Base-by-base conservation (phyloP, 35 echinoderm and acorn worm genomes). In the Apostichopus parvimensis region DNA sequence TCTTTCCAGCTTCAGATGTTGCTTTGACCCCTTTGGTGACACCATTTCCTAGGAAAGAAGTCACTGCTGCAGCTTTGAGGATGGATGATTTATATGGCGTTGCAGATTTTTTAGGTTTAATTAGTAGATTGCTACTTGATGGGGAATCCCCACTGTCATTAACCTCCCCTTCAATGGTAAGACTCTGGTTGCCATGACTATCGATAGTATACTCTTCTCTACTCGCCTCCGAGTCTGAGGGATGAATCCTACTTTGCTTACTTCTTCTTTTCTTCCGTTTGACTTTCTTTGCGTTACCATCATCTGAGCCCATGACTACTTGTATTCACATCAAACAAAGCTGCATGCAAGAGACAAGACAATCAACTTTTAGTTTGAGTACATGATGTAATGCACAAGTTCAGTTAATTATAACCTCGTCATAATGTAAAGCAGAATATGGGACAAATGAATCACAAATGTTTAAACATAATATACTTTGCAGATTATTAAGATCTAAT, bases 111-210 rank as follows among this genome's bases (percentile, higher is more conserved):
- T 56, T 54, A 11, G 55, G 17, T 20, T 84, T 57, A 8, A 84
- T 8, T 58, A 84, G 58, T 21, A 21, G 55, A 23, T 59, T 84
- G 12, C 17, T 84, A 84, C 81, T 84, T 58, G 7, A 56, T 84
- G 54, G 55, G 13, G 81, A 84, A 21, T 84, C 81, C 5, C 81
- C 81, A 84, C 54, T 84, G 81, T 84, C 81, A 59, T 59, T n/a
- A 9, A 59, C 81, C 23, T 84, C 81, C 55, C 62, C 81, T 54
- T 84, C 81, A 84, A 84, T 84, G 9, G 81, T 84, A 15, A 84
- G 58, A 84, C 81, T 58, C 54, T 84, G 81, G 81, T 84, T 84
- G 12, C 81, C 54, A 57, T 84, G 57, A 21, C 17, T 57, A 23
- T 5, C 9, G 15, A 52, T 17, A 59, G 54, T 15, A 84, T 21